Conservation (phyloP, 1,140 invertebrate species). For the Heliothis virescens region DNA sequence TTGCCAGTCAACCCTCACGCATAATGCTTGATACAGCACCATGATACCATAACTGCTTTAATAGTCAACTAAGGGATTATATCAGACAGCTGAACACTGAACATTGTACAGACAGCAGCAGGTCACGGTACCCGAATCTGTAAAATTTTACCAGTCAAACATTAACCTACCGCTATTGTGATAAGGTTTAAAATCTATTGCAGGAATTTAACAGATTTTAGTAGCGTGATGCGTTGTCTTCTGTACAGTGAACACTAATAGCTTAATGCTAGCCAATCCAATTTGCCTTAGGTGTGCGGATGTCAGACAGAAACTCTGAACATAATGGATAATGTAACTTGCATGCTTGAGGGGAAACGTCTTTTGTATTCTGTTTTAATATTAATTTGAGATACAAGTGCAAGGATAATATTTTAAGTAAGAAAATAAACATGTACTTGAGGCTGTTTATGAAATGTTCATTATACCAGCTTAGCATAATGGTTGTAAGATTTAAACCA, state of each 20-base stretch:
- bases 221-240: too few species aligned
- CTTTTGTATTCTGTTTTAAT: neutral
- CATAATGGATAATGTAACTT: slow-evolving; percentile 25
- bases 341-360: neutral
- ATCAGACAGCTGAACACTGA: neutral
- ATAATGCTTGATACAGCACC: neutral
- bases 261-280: slow-evolving; percentile 9
- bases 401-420: neutral
- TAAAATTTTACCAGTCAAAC: too few species aligned
- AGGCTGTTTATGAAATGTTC: too few species aligned
- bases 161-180: too few species aligned
- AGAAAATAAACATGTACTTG: too few species aligned
- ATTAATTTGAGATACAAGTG: neutral
- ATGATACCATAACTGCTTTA: neutral
- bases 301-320: neutral
- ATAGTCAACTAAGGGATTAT: slow-evolving; percentile 21
- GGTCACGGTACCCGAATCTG: too few species aligned
- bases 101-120: too few species aligned
- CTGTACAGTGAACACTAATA: slow-evolving; percentile 20
- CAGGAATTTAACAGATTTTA: too few species aligned
- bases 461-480: too few species aligned
- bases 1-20: neutral
- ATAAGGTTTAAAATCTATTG: too few species aligned
- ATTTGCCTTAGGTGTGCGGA: slow-evolving; percentile 2
- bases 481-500: too few species aligned